phyloP scores from a whole-genome alignment of 2,113 vertebrate species.

The Phrynocephalus versicolor region DNA sequence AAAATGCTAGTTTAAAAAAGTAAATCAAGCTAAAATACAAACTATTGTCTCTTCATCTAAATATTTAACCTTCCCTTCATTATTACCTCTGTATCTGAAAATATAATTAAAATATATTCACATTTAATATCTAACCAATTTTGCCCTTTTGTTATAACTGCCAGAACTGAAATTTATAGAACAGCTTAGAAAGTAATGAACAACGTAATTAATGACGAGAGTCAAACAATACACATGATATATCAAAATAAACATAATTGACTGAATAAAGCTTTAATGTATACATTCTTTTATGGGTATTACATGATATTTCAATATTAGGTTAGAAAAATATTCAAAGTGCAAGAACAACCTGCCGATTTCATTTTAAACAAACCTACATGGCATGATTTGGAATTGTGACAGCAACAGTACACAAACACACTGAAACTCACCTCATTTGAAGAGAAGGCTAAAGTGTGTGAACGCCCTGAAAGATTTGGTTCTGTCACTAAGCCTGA shows the following conservation, averaged over 20 bases:
- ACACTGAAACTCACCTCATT: conserved; percentile 88
- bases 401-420: conserved; percentile 72
- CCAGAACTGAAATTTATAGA: conserved; percentile 11
- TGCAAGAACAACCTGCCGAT: conserved; percentile 23
- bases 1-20: background rate
- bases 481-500: conserved; percentile 92
- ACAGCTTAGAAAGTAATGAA: background rate
- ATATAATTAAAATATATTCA: background rate
- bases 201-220: background rate
- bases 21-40: background rate
- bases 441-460: conserved; percentile 95
- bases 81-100: background rate
- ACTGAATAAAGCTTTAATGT: background rate
- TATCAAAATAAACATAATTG: background rate
- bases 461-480: conserved; percentile 91
- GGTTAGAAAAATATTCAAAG: conserved; percentile 23
- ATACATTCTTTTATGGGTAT: background rate
- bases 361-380: conserved; percentile 43
- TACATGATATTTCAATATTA: conserved; percentile 2
- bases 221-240: background rate
- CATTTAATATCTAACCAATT: background rate
- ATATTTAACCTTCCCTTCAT: background rate
- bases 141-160: background rate
- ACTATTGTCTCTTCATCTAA: background rate
- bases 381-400: conserved; percentile 44